Conservation (phyloP, 1,140 invertebrate genomes). For the Subanguina moxae region DNA sequence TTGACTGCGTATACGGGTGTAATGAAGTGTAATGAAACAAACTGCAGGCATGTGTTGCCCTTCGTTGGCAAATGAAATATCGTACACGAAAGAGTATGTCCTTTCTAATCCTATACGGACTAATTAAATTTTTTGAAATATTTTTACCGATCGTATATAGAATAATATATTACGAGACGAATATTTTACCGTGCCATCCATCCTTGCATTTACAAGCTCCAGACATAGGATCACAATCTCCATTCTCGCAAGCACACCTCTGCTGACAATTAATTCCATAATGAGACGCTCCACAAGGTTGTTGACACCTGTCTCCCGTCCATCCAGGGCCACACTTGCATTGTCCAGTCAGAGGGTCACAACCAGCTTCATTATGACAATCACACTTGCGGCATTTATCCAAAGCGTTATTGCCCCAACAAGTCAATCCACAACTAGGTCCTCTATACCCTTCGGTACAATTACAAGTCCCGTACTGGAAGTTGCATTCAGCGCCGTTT, state of each 20-base stretch:
- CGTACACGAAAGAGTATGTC: no score
- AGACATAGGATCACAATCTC: conserved; percentile 72
- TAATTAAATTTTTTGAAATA: no score
- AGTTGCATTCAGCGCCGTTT: conserved; percentile 62
- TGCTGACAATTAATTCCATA: conserved; percentile 57
- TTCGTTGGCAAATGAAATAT: no score
- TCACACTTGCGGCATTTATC: conserved; percentile 73
- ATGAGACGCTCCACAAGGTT: conserved; percentile 54
- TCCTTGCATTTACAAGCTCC: conserved; percentile 81
- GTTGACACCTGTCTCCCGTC: conserved; percentile 63
- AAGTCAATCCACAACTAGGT: conserved; percentile 54
- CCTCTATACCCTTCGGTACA: conserved; percentile 62
- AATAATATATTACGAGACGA: no score
- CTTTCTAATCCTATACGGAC: no score
- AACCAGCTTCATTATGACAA: conserved; percentile 83
- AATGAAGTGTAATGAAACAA: no score
- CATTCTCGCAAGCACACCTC: conserved; percentile 82
- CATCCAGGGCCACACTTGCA: conserved; percentile 79
- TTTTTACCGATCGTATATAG: no score
- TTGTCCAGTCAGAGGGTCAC: conserved; percentile 74
- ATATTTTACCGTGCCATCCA: conserved; percentile 75
- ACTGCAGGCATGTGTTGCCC: no score
- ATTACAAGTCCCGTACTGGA: conserved; percentile 61
- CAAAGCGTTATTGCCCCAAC: conserved; percentile 33
- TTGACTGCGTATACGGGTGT: no score